A percentile compares a stretch with the other conserved stretches of the same genome.
These are phyloP conservation scores for Ivindomyrus marchei DNA, from an alignment of 2,113 vertebrate genomes.

Conservation along the genomic window DNA sequence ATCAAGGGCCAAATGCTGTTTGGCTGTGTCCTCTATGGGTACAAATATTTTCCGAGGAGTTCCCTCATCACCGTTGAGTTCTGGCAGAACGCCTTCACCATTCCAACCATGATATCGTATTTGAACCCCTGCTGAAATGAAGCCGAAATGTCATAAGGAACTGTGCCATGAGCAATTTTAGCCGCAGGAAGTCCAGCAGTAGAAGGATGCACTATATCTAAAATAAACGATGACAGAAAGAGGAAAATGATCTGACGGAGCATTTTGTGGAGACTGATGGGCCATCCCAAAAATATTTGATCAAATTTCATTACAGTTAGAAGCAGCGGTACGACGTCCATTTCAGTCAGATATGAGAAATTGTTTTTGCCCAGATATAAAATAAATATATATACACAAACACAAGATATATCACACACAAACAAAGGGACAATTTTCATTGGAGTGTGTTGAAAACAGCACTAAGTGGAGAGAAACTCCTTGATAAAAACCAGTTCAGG, in stretches of 20 bases:
- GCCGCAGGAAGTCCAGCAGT: neutral
- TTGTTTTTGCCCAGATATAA: neutral
- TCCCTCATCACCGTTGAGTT: neutral
- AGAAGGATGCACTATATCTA: neutral
- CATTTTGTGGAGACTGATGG: neutral
- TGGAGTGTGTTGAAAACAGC: neutral
- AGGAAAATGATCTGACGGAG: neutral
- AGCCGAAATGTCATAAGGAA: neutral
- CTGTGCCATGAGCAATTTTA: neutral
- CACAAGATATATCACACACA: neutral
- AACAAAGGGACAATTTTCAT: neutral
- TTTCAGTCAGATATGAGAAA: slow-evolving; percentile 2
- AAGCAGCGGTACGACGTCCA: neutral
- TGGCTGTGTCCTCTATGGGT: neutral
- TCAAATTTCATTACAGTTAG: slow-evolving; percentile 4
- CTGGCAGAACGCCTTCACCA: neutral
- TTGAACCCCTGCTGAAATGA: neutral
- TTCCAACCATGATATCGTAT: neutral
- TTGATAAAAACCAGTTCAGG: neutral
- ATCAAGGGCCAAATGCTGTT: neutral
- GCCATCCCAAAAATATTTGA: neutral
- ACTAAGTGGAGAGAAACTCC: neutral
- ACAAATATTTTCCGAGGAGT: neutral
- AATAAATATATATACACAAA: neutral
- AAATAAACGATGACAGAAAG: neutral